Percentiles rank a stretch among this genome's conserved stretches.
Evolutionary conservation across 2,113 vertebrate species (phyloP).

Genomic region (Aegypius monachus): DNA sequence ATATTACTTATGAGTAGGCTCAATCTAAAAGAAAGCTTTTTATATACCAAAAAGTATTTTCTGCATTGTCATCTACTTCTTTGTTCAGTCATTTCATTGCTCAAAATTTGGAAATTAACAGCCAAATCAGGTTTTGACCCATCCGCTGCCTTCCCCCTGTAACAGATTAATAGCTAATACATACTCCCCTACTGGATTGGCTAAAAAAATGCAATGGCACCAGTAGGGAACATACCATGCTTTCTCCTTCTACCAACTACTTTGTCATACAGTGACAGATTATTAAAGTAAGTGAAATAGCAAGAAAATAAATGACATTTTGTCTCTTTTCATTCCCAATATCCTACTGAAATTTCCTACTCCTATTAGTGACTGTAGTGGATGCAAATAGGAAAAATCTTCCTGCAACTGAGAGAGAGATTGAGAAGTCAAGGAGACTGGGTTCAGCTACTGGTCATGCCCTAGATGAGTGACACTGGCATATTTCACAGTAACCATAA

Average conservation of each 20-base stretch:
- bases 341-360: not conserved
- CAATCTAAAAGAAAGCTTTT: not conserved
- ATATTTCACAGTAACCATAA: not conserved
- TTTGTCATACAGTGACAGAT: not conserved
- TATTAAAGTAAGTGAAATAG: not conserved
- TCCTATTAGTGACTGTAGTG: not conserved
- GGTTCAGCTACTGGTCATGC: not conserved
- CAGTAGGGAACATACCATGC: not conserved
- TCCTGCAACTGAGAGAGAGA: not conserved
- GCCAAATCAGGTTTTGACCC: not conserved
- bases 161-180: not conserved
- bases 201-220: not conserved
- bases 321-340: not conserved
- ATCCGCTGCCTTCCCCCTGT: not conserved
- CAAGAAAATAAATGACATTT: not conserved
- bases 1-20: not conserved
- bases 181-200: not conserved
- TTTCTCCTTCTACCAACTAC: not conserved
- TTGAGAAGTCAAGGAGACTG: not conserved
- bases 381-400: not conserved
- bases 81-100: not conserved
- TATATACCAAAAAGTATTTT: not conserved
- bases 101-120: not conserved
- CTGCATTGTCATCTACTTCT: not conserved
- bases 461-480: not conserved